phyloP scores from a whole-genome alignment of 2,113 vertebrate species.

The Ptyas mucosa region DNA sequence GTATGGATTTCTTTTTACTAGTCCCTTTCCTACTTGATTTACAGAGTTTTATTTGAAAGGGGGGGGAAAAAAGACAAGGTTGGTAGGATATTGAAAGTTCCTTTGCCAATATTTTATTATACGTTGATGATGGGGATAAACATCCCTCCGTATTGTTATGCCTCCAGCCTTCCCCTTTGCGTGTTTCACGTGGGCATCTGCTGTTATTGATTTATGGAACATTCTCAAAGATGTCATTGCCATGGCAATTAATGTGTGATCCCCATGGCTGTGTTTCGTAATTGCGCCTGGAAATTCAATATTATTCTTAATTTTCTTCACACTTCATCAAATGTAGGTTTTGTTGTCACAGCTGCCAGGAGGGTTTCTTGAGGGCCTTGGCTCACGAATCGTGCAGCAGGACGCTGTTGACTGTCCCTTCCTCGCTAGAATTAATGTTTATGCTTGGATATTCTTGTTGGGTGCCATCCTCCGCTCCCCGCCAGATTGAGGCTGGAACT shows the following conservation, averaged over 20 bases:
- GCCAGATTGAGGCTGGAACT: neutral
- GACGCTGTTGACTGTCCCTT: neutral
- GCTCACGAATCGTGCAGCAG: conserved; percentile 17
- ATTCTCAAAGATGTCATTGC: conserved; percentile 60
- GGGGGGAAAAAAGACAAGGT: neutral
- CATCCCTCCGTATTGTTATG: conserved; percentile 37
- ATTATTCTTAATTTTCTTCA: conserved; percentile 75
- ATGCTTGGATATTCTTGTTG: neutral
- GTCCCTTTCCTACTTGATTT: conserved; percentile 29
- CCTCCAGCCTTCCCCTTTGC: conserved; percentile 35
- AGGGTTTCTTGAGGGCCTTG: conserved; percentile 56
- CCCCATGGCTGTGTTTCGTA: conserved; percentile 61
- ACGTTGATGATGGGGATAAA: conserved; percentile 53
- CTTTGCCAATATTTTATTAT: conserved; percentile 48
- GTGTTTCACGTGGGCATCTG: conserved; percentile 29
- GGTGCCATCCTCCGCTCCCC: neutral
- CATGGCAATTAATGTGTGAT: conserved; percentile 67
- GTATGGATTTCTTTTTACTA: neutral
- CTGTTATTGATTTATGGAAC: conserved; percentile 68
- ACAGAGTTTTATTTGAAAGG: conserved; percentile 33
- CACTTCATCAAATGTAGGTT: conserved; percentile 65
- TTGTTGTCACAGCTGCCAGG: conserved; percentile 60
- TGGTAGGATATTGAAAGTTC: neutral
- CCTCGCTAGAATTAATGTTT: conserved; percentile 30
- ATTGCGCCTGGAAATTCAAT: conserved; percentile 72